Conservation (phyloP, 2,113 vertebrate species). For the Urocynchramus pylzowi region DNA sequence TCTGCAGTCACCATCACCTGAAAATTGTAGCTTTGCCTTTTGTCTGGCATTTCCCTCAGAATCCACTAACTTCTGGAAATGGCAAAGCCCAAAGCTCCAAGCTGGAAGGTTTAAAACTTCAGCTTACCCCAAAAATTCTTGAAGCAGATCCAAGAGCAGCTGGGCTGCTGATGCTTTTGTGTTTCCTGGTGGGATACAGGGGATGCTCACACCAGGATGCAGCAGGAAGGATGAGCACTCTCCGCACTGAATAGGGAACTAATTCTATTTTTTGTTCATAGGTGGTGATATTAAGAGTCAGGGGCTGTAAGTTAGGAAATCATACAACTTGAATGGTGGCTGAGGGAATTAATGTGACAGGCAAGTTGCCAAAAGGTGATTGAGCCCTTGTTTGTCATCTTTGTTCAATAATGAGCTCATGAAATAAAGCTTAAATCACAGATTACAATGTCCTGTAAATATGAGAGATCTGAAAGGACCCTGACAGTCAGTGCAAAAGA, state of each 20-base stretch:
- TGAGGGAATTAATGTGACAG: not conserved
- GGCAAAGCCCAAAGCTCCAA: not conserved
- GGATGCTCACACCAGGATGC: rapidly evolving
- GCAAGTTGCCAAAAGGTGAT: not conserved
- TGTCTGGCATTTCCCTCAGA: not conserved
- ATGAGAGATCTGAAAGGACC: not conserved
- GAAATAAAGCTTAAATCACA: not conserved
- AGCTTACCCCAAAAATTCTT: not conserved
- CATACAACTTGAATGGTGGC: not conserved
- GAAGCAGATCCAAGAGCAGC: not conserved
- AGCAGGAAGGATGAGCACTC: not conserved
- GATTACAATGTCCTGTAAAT: not conserved
- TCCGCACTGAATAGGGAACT: not conserved
- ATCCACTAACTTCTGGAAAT: not conserved
- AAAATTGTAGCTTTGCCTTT: not conserved
- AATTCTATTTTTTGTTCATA: not conserved
- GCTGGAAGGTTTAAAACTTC: not conserved
- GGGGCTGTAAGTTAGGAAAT: not conserved
- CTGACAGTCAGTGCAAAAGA: not conserved
- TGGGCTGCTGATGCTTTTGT: not conserved
- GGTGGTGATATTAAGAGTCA: not conserved
- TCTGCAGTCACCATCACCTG: not conserved
- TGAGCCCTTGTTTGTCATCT: not conserved
- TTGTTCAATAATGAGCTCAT: not conserved
- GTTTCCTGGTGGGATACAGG: not conserved